Evolutionary conservation across 2,113 vertebrate species (phyloP), one percentile per base, ranked within the genome.

Genomic region (Pseudolaguvia tuberculata): DNA sequence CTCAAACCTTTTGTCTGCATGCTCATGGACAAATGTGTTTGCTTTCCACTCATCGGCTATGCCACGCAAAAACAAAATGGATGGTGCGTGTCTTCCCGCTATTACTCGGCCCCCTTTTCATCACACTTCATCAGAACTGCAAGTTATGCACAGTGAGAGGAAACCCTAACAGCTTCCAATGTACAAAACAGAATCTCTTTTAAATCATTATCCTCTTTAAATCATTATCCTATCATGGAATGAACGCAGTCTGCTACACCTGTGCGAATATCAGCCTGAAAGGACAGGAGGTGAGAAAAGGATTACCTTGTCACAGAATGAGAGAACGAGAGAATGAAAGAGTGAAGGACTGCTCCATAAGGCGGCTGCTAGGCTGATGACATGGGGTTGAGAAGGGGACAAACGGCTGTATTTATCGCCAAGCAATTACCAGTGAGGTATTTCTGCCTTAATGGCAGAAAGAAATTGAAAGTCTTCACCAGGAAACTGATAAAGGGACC

Each of bases 391-490:
- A 69, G 57, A 56, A 66, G 75, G 35, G 75, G 50, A 69, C 52
- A 72, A 82, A 81, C 78, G 78, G 76, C 69, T 70, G 67, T 78
- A 76, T 87, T 84, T 79, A 78, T 85, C 72, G 83, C 68, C 48
- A 68, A 61, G 69, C 80, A 83, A 81, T 88, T 86, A 83, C 82
- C 69, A 55, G 15, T 50, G 75, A 83, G 79, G 72, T 79, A 67
- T 80, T 74, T 73, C 52, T 61, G 76, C 56, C 51, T 55, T 51
- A 51, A 78, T 59, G 75, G 74, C 75, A 76, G 66, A 61, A 51
- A 72, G 69, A 72, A 77, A 82, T 79, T 86, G 78, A 75, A 83
- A 80, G 78, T 80, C 79, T 83, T 82, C 74, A 78, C 29, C 20
- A 15, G 0, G 65, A 81, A 76, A 65, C 73, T 39, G 74, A 85